Conservation (phyloP, 2,797 vertebrate species). For the Cheirogaleus major region DNA sequence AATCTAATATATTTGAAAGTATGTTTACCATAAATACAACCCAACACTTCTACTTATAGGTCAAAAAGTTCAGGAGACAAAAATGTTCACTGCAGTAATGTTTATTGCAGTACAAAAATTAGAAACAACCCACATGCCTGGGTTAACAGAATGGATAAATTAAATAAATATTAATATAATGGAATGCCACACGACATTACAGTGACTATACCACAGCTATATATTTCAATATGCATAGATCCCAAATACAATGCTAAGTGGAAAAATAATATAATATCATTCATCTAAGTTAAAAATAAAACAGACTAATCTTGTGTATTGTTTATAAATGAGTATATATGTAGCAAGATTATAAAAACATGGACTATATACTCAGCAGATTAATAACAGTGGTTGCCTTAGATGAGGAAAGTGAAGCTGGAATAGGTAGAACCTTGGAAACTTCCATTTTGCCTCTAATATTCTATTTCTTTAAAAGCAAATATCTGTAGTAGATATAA, state of each 20-base stretch:
- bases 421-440: neutral
- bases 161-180: neutral
- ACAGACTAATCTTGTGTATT: neutral
- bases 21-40: neutral
- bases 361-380: neutral
- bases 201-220: neutral
- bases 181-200: neutral
- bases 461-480: constrained; percentile 27
- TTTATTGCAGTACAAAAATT: neutral
- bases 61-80: neutral
- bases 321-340: neutral
- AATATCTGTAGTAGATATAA: neutral
- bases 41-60: neutral
- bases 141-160: neutral
- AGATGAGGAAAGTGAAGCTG: neutral
- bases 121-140: neutral
- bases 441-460: neutral
- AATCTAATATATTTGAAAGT: neutral
- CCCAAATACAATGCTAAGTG: neutral
- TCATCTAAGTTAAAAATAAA: constrained; percentile 15
- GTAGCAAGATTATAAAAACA: neutral
- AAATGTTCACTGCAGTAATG: neutral
- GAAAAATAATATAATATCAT: neutral
- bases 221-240: neutral
- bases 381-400: neutral